Evolutionary conservation across 2,113 vertebrate species (phyloP).

Genomic region (Vulpes lagopus): DNA sequence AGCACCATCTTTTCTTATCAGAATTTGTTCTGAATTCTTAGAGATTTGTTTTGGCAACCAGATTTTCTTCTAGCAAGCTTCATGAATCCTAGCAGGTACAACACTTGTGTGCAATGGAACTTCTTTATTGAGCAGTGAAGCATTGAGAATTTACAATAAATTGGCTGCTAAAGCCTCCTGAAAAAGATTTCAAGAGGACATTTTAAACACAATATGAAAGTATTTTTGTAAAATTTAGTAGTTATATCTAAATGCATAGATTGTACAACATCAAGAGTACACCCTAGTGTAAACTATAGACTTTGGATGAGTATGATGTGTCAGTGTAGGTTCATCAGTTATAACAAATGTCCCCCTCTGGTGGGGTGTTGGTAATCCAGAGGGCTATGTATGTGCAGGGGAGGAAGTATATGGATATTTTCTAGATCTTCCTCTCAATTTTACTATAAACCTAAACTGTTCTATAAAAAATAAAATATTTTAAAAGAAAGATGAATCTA

Average conservation of each 20-base stretch:
- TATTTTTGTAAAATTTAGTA: neutral
- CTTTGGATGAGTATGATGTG: neutral
- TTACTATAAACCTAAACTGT: neutral
- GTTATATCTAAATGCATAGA: neutral
- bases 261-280: neutral
- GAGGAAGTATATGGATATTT: neutral
- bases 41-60: slow-evolving; percentile 8
- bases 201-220: slow-evolving; percentile 41
- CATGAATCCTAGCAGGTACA: neutral
- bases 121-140: slow-evolving; percentile 9
- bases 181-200: neutral
- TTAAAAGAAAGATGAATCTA: neutral
- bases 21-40: neutral
- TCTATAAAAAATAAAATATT: neutral
- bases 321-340: neutral
- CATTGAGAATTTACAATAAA: neutral
- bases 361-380: neutral
- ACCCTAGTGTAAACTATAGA: neutral
- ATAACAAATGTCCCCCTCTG: neutral
- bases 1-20: slow-evolving; percentile 19
- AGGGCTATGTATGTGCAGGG: neutral
- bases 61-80: slow-evolving; percentile 37
- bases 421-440: neutral
- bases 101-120: neutral
- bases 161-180: neutral